Evolutionary conservation across 1,140 invertebrate genomes (phyloP).

Genomic region (Rhizoglyphus robini): DNA sequence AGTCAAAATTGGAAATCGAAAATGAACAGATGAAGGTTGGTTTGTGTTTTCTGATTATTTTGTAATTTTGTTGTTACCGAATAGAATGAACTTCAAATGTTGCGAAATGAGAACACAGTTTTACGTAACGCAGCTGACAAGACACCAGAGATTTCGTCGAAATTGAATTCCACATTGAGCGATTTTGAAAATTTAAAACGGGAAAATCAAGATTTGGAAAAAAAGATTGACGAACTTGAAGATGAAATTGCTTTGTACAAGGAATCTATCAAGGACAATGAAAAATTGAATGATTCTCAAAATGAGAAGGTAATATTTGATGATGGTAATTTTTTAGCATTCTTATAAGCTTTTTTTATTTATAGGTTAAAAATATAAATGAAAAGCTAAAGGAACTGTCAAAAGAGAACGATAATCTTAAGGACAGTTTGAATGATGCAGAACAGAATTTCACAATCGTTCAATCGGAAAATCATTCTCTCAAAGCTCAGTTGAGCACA

Average conservation of each 20-base stretch:
- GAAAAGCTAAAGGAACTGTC: not conserved
- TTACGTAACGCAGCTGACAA: not conserved
- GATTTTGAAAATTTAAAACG: not conserved
- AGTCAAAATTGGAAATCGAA: slow-evolving; percentile 1
- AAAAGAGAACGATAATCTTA: not conserved
- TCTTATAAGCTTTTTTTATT: not conserved
- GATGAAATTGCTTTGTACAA: not conserved
- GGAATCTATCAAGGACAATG: not conserved
- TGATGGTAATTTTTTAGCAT: not conserved
- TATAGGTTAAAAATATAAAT: not conserved
- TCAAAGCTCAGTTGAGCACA: not conserved
- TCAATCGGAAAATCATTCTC: not conserved
- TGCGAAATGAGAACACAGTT: not conserved
- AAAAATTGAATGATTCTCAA: not conserved
- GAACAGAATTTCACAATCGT: not conserved
- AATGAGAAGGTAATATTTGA: not conserved
- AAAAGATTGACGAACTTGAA: not conserved
- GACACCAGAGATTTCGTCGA: not conserved
- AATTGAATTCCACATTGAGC: not conserved
- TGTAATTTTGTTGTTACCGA: not conserved
- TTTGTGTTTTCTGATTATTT: not conserved
- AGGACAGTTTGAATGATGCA: not conserved
- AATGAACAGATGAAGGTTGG: not conserved
- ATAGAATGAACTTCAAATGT: not conserved
- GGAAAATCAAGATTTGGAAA: not conserved